A percentile compares a stretch with the other conserved stretches of the same genome.
phyloP scores from a whole-genome alignment of 1,140 invertebrate species.

The Lordiphosa clarofinis region DNA sequence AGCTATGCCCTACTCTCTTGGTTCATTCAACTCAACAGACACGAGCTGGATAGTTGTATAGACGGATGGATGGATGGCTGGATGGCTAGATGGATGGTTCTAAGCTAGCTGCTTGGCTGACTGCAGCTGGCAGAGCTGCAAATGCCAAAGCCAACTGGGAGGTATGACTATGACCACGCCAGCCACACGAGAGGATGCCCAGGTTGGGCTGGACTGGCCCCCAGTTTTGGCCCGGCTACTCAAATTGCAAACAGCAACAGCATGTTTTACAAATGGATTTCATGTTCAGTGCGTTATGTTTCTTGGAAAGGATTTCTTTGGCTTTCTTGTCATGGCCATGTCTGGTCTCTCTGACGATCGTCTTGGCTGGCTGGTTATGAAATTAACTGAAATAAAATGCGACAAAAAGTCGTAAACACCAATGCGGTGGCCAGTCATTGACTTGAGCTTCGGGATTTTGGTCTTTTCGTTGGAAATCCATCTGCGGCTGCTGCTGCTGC shows the following conservation, averaged over 20 bases:
- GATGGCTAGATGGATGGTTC: slow-evolving; percentile 41
- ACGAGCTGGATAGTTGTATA: slow-evolving; percentile 41
- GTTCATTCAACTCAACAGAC: slow-evolving; percentile 68
- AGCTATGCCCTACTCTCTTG: slow-evolving; percentile 57
- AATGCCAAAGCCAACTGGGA: slow-evolving; percentile 39
- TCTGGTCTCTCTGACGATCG: slow-evolving; percentile 36
- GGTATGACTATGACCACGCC: slow-evolving; percentile 44
- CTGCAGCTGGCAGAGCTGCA: slow-evolving; percentile 48
- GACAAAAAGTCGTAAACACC: slow-evolving; percentile 52
- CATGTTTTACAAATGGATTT: slow-evolving; percentile 75
- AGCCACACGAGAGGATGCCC: slow-evolving; percentile 26
- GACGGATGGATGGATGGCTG: slow-evolving; percentile 31
- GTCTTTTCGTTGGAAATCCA: slow-evolving; percentile 11
- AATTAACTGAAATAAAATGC: slow-evolving; percentile 56
- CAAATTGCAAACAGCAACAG: slow-evolving; percentile 53
- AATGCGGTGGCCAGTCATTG: background rate
- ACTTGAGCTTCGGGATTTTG: slow-evolving; percentile 1
- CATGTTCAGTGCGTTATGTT: slow-evolving; percentile 72
- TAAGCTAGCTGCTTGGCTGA: slow-evolving; percentile 62
- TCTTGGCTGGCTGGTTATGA: slow-evolving; percentile 32
- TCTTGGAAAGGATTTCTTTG: slow-evolving; percentile 72
- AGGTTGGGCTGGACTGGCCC: slow-evolving; percentile 36
- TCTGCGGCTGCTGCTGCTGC: slow-evolving; percentile 34
- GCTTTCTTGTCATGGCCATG: slow-evolving; percentile 68
- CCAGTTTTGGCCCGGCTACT: slow-evolving; percentile 38